Evolutionary conservation across 2,113 vertebrate genomes (phyloP).

Genomic region (Chaetura pelagica): DNA sequence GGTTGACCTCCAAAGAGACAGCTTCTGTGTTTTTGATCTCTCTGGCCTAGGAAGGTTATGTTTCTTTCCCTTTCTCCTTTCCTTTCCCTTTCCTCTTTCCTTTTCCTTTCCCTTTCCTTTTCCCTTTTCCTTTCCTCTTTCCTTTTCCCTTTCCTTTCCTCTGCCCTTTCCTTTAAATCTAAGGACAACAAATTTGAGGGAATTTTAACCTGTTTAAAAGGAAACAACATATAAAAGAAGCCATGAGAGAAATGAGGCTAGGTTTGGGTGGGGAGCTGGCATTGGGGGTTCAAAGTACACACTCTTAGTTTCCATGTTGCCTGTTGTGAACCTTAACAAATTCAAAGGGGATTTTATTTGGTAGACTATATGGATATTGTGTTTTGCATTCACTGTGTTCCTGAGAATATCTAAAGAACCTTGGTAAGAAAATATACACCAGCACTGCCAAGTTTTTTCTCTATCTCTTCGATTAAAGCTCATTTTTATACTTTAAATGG

Average conservation of each 20-base stretch:
- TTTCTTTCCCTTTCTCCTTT: background rate
- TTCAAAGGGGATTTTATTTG: background rate
- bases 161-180: background rate
- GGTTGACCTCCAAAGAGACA: slow-evolving; percentile 47
- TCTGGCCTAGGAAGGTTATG: background rate
- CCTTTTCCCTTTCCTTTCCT: background rate
- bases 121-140: too few relatives aligned
- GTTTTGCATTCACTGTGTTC: background rate
- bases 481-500: slow-evolving; percentile 10
- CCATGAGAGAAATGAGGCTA: background rate
- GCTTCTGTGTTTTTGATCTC: slow-evolving; percentile 29
- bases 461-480: background rate
- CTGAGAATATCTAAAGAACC: background rate
- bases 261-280: background rate
- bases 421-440: background rate
- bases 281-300: background rate
- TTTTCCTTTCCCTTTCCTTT: background rate
- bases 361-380: background rate
- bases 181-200: background rate
- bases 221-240: background rate
- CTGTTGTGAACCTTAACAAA: background rate
- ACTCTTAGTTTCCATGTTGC: background rate
- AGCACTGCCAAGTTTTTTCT: background rate
- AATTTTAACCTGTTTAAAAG: background rate
- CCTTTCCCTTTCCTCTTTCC: background rate